Evolutionary conservation across 2,888 invertebrate species (phyloP), one percentile per base, ranked within the genome.

Genomic region (Lucinisca nassula): DNA sequence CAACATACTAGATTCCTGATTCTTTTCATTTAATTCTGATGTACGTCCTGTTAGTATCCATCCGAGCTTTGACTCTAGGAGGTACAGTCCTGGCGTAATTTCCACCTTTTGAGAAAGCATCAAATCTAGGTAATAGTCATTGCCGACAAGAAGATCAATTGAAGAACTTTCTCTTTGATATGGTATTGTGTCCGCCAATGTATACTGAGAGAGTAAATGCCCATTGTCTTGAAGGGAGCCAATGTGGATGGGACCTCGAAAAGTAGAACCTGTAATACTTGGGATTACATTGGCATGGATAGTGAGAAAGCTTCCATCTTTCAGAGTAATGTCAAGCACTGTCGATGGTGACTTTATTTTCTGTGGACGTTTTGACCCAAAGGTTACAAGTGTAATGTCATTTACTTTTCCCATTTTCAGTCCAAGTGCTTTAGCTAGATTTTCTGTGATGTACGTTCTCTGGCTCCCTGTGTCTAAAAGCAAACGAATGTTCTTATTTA

Each of bases 41-140:
- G 73, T 73, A n/a, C 73, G 73, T n/a, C 73, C 73, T 37, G 73
- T 24, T n/a, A 73, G 40, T 24, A 73, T 73, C 73, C 73, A 73
- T 1, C 73, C 73, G 6, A 37, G n/a, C 73, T 73, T 73, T 8
- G 73, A 73, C 3, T n/a, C 73, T 3, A 73, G 40, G 8, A 73
- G 6, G 27, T 73, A 73, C 10, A 73, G 40, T 37, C 73, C 73
- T 40, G 35, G 73, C 21, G 35, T 35, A 24, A 73, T 73, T 73
- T 73, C 40, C 70, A 70, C 70, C 32, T 37, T 70, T 70, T 70
- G 24, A 4, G 32, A 14, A 32, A 70, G 70, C 4, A 70, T 73
- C 4, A 73, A 14, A 24, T 73, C 73, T 24, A 73, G 40, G 24
- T 73, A 73, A n/a, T 73, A 73, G 40, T 73, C 73, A 40, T 73